Evolutionary conservation across 2,888 invertebrate species (phyloP).

Genomic region (Cyaniris semiargus): DNA sequence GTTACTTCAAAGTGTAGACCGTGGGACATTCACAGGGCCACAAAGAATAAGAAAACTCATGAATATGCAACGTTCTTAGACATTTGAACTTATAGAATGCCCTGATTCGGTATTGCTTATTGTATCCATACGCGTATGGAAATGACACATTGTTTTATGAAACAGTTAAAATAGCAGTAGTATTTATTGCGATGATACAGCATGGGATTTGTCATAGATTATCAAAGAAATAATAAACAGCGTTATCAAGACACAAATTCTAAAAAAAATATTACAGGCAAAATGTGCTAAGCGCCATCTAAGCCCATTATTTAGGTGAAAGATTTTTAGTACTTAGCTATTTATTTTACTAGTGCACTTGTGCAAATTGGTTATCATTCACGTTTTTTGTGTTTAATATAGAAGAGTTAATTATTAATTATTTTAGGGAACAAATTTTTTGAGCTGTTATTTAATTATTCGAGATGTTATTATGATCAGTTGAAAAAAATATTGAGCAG

Average conservation of each 20-base stretch:
- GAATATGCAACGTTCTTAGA: constrained; percentile 8
- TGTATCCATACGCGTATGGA: constrained; percentile 21
- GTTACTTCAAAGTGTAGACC: background rate
- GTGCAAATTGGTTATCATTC: too few species aligned
- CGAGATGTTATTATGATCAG: too few species aligned
- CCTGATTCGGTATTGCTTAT: constrained; percentile 25
- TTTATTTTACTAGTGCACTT: too few species aligned
- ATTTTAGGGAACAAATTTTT: too few species aligned
- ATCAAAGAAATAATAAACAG: background rate
- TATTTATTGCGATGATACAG: constrained; percentile 4
- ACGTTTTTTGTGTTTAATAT: too few species aligned
- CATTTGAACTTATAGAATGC: constrained; percentile 26
- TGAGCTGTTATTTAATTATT: too few species aligned
- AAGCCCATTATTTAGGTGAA: background rate
- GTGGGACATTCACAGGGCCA: constrained; percentile 20
- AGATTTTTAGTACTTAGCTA: too few species aligned
- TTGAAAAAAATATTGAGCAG: too few species aligned
- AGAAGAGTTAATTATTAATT: too few species aligned
- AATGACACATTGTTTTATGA: constrained; percentile 18
- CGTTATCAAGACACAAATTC: background rate
- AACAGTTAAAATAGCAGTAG: constrained; percentile 18
- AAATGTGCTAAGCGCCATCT: background rate
- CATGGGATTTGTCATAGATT: background rate
- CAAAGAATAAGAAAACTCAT: constrained; percentile 11
- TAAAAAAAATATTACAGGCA: background rate